These are phyloP conservation scores for Erpetoichthys calabaricus DNA, from an alignment of 2,797 vertebrate species.

Conservation along the genomic window DNA sequence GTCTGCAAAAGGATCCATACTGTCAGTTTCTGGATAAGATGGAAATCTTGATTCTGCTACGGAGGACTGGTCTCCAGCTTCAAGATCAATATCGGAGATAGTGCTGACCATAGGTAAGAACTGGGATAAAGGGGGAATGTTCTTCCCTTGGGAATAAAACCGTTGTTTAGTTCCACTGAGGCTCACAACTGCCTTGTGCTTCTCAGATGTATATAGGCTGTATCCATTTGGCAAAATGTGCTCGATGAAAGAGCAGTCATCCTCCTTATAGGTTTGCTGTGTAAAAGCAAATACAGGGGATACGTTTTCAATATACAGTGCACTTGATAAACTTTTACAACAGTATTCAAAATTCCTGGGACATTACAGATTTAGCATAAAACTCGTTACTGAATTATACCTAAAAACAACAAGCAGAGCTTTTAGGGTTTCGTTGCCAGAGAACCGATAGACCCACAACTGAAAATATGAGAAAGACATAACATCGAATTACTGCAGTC, in stretches of 20 bases:
- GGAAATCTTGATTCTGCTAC: constrained; percentile 13
- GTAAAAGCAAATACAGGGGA: too few species aligned
- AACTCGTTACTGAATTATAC: too few species aligned
- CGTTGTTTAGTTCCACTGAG: constrained; percentile 61
- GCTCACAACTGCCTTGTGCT: constrained; percentile 55
- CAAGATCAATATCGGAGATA: constrained; percentile 26
- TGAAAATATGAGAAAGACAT: too few species aligned
- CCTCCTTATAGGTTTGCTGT: constrained; percentile 54
- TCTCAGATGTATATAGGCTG: constrained; percentile 67
- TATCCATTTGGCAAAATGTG: constrained; percentile 68
- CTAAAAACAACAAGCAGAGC: too few species aligned
- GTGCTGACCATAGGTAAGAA: constrained; percentile 73
- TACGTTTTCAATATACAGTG: too few species aligned
- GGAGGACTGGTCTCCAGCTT: constrained; percentile 18
- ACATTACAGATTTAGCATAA: too few species aligned
- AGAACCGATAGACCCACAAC: too few species aligned
- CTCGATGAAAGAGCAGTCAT: constrained; percentile 79
- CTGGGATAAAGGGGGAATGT: constrained; percentile 54
- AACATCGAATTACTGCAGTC: too few species aligned
- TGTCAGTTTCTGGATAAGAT: constrained; percentile 33
- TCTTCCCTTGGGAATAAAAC: constrained; percentile 46
- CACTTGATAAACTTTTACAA: too few species aligned
- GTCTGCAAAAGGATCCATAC: constrained; percentile 67
- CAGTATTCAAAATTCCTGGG: too few species aligned
- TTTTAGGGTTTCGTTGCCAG: too few species aligned